These are phyloP conservation scores for Drosophila nr. medialis DNA, from an alignment of 2,888 invertebrate species.

Conservation along the genomic window DNA sequence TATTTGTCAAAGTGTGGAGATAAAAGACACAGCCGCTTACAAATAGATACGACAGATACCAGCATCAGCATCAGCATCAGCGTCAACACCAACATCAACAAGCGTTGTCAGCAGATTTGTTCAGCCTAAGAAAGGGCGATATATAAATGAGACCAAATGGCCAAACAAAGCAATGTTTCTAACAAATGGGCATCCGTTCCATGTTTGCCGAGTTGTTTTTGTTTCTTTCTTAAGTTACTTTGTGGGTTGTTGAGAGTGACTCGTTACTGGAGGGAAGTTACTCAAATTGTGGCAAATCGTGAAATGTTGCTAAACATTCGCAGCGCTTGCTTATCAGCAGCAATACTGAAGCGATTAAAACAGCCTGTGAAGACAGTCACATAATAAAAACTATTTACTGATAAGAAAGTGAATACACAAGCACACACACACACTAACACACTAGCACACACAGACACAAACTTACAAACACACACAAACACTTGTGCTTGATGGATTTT, in stretches of 20 bases:
- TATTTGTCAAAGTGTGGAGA: constrained; percentile 61
- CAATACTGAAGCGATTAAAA: constrained; percentile 53
- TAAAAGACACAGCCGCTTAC: constrained; percentile 47
- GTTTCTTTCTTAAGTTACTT: background rate
- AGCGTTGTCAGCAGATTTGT: constrained; percentile 65
- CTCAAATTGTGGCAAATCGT: constrained; percentile 8
- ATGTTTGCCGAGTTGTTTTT: constrained; percentile 2
- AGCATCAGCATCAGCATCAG: background rate
- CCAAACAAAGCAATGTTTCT: constrained; percentile 57
- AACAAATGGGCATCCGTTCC: constrained; percentile 44
- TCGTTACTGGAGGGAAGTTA: constrained; percentile 5
- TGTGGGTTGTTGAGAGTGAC: constrained; percentile 12
- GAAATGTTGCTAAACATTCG: constrained; percentile 26
- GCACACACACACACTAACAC: constrained; percentile 18
- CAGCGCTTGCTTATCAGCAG: constrained; percentile 42
- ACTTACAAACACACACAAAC: background rate
- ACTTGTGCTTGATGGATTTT: constrained; percentile 12
- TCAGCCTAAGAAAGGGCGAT: constrained; percentile 53
- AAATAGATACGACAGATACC: constrained; percentile 31
- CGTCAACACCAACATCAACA: constrained; percentile 11
- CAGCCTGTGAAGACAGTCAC: constrained; percentile 24
- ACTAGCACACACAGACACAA: constrained; percentile 7
- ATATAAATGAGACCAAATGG: constrained; percentile 53
- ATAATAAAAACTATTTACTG: constrained; percentile 77
- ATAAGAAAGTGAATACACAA: constrained; percentile 59